Evolutionary conservation across 2,888 invertebrate species (phyloP).

Genomic region (Priocnemis perturbator): DNA sequence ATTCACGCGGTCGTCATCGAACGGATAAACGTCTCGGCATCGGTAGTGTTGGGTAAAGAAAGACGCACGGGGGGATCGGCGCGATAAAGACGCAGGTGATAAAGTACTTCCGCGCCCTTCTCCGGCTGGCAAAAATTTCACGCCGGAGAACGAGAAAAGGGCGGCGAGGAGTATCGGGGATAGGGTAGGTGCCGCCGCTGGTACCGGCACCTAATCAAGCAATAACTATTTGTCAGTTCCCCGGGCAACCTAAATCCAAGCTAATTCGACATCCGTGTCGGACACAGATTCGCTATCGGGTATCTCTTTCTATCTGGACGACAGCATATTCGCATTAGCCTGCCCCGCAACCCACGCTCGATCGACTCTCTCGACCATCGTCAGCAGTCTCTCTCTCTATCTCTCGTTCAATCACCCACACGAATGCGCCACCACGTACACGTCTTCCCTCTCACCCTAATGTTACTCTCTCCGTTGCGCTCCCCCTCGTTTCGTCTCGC

Average conservation of each 20-base stretch:
- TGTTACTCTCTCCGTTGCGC: constrained; percentile 23
- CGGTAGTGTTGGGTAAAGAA: no score
- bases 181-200: constrained; percentile 54
- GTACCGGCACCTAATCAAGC: constrained; percentile 73
- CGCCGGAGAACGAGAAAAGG: constrained; percentile 20
- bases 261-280: constrained; percentile 76
- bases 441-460: constrained; percentile 40
- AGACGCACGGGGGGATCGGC: constrained; percentile 4
- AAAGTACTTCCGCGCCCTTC: constrained; percentile 7
- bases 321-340: constrained; percentile 76
- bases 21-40: no score
- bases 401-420: constrained; percentile 7
- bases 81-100: constrained; percentile 7
- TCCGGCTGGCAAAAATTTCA: constrained; percentile 1
- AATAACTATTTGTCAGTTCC: constrained; percentile 76
- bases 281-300: constrained; percentile 75
- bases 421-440: constrained; percentile 11
- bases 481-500: constrained; percentile 12
- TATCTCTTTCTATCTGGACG: constrained; percentile 76
- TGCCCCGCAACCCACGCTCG: constrained; percentile 74
- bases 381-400: constrained; percentile 55
- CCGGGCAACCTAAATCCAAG: constrained; percentile 75
- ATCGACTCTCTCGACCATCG: constrained; percentile 72
- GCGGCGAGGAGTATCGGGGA: constrained; percentile 23
- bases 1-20: no score